A percentile compares a stretch with the other conserved stretches of the same genome.
Evolutionary conservation across 2,888 invertebrate species (phyloP).

Genomic region (Hyppa rectilinea): DNA sequence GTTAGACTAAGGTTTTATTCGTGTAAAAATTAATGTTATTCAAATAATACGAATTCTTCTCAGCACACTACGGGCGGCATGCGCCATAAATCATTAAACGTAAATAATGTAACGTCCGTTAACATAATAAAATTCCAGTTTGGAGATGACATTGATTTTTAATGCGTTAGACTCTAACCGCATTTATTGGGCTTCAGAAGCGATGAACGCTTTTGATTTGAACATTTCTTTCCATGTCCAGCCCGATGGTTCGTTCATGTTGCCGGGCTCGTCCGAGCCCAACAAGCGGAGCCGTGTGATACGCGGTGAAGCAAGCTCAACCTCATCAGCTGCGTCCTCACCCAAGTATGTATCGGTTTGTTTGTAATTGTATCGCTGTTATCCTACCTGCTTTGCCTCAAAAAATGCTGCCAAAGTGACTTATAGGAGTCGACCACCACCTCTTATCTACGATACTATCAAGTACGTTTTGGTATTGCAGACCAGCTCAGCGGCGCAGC

Average conservation of each 20-base stretch:
- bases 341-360: constrained; percentile 65
- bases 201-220: not conserved
- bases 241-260: constrained; percentile 74
- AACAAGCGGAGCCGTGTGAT: constrained; percentile 77
- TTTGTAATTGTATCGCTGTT: not conserved
- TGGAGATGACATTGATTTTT: not conserved
- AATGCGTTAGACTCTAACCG: not conserved
- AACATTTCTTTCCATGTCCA: constrained; percentile 43
- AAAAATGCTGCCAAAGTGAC: not conserved
- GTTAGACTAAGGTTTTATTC: too few species aligned
- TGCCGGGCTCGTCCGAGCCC: constrained; percentile 75
- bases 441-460: too few species aligned
- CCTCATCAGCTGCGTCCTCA: constrained; percentile 62
- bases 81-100: not conserved
- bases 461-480: too few species aligned
- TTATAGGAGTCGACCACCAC: too few species aligned
- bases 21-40: not conserved
- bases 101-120: not conserved
- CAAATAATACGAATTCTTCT: not conserved
- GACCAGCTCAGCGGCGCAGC: constrained; percentile 77
- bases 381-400: too few species aligned
- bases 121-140: too few species aligned
- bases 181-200: not conserved
- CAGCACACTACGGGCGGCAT: not conserved
- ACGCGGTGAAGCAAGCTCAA: constrained; percentile 74